A percentile compares a stretch with the other conserved stretches of the same genome.
These are phyloP conservation scores for Drosophila pseudoananassae DNA, from an alignment of 1,140 invertebrate genomes.

Conservation along the genomic window DNA sequence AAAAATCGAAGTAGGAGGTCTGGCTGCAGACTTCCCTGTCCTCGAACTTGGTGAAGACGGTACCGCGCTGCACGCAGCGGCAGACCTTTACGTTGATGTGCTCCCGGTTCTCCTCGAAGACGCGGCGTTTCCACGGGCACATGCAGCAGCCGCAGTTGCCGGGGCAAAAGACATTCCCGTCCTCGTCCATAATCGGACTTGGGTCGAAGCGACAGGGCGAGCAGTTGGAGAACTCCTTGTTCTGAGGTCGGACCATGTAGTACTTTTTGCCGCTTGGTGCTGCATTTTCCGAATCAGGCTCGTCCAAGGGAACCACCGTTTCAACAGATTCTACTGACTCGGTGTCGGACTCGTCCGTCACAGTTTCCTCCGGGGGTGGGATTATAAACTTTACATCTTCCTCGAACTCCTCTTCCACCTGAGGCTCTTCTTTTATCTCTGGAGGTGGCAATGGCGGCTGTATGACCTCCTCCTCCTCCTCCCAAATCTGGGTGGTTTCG, in stretches of 20 bases:
- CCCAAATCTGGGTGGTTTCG: background rate
- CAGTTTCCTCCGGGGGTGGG: background rate
- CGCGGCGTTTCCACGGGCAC: slow-evolving; percentile 65
- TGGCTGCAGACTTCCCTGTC: slow-evolving; percentile 60
- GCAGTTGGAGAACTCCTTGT: slow-evolving; percentile 71
- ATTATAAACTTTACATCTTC: background rate
- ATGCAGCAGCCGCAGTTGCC: slow-evolving; percentile 78
- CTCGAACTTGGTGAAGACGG: slow-evolving; percentile 60
- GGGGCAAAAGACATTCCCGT: slow-evolving; percentile 74
- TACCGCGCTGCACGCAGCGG: slow-evolving; percentile 62
- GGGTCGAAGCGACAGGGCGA: slow-evolving; percentile 69
- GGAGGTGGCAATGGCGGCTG: too few relatives aligned
- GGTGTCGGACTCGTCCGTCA: background rate
- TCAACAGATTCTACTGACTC: background rate
- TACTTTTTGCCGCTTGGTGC: slow-evolving; percentile 18
- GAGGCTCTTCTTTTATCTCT: background rate
- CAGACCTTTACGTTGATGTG: slow-evolving; percentile 74
- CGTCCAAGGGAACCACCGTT: background rate
- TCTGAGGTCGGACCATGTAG: slow-evolving; percentile 67
- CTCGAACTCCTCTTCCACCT: background rate
- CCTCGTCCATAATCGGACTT: slow-evolving; percentile 74
- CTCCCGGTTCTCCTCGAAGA: slow-evolving; percentile 24
- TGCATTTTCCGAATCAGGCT: background rate
- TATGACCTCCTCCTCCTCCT: background rate
- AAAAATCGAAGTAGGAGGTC: slow-evolving; percentile 73